Base-by-base conservation (phyloP, 2,888 invertebrate species). In the Drosophila algonquin region DNA sequence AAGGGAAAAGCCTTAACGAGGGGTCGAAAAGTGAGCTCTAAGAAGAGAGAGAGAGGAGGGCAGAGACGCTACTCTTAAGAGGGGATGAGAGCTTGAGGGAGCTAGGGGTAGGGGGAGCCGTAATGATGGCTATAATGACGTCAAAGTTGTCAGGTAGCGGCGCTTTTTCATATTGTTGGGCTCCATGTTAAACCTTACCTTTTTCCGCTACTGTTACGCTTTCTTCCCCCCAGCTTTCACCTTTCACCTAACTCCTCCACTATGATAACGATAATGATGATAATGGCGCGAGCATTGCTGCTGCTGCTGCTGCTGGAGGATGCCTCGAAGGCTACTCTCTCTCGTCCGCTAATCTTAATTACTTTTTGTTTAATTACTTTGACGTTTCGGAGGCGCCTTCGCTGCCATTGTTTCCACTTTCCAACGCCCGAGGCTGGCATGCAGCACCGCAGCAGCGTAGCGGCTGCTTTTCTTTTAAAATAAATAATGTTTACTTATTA, bases 361-460 rank as follows among this genome's bases (percentile, higher is more conserved):
- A 91, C 91, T 91, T 91, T 40, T 91, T 91, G 92, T 91, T 91
- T 91, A 91, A 91, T 91, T 91, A 91, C 92, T 91, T 91, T 90
- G 89, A 89, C 89, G 90, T 80, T 84, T 82, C 78, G 76, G 76
- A 72, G 60, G 62, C 63, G 63, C 62, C 65, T 60, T 48, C 65
- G 2, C 40, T 51, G 35, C 45, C 57, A 77, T 81, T 87, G 81
- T 84, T 75, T 18, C 35, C 63, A 71, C 61, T 58, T 59, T 54
- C 53, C 55, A 63, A n/a, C 55, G 81, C 86, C 82, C 47, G 48
- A 44, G 74, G 87, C 61, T 74, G 0, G 40, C 40, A 80, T 80
- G 87, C 77, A 78, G 76, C 77, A 80, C 76, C 68, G 79, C 76
- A 75, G 80, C 76, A 80, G 75, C 68, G 78, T 74, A 75, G 80